Evolutionary conservation across 2,888 invertebrate species (phyloP).

Genomic region (Tuberolachnus salignus): DNA sequence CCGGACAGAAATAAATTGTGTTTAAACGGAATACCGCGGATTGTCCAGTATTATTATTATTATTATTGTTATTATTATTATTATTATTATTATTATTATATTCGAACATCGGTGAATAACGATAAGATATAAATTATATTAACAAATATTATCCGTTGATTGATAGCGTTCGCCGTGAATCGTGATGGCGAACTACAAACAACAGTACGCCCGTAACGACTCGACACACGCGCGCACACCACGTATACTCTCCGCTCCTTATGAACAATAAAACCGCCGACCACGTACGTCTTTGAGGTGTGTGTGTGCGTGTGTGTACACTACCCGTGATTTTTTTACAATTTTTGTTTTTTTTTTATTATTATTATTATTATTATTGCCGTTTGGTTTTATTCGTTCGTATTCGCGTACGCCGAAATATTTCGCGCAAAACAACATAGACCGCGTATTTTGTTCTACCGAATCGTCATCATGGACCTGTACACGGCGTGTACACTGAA

Average conservation of each 20-base stretch:
- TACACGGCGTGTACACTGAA: slow-evolving; percentile 42
- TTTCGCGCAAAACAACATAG: too few relatives aligned
- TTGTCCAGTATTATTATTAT: not conserved
- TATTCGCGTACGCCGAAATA: too few relatives aligned
- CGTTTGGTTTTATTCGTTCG: too few relatives aligned
- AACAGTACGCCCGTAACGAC: slow-evolving; percentile 1
- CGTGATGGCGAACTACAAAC: slow-evolving; percentile 16
- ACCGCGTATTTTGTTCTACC: too few relatives aligned
- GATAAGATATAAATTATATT: slow-evolving; percentile 48
- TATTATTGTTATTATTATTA: too few relatives aligned
- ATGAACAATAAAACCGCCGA: too few relatives aligned
- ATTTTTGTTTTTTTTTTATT: not conserved
- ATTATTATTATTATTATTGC: too few relatives aligned
- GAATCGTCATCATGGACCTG: slow-evolving; percentile 19
- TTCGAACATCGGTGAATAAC: slow-evolving; percentile 38
- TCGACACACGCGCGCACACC: not conserved
- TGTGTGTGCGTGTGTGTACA: too few relatives aligned
- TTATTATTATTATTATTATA: too few relatives aligned
- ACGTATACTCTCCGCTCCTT: not conserved
- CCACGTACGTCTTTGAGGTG: too few relatives aligned
- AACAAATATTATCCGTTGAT: slow-evolving; percentile 37
- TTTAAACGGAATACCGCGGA: slow-evolving; percentile 34
- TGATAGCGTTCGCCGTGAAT: slow-evolving; percentile 26
- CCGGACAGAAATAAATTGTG: slow-evolving; percentile 48
- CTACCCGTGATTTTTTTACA: not conserved